Percentiles rank a stretch among this genome's conserved stretches.
These are phyloP conservation scores for Eupithecia abbreviata DNA, from an alignment of 2,888 invertebrate species.

Conservation along the genomic window DNA sequence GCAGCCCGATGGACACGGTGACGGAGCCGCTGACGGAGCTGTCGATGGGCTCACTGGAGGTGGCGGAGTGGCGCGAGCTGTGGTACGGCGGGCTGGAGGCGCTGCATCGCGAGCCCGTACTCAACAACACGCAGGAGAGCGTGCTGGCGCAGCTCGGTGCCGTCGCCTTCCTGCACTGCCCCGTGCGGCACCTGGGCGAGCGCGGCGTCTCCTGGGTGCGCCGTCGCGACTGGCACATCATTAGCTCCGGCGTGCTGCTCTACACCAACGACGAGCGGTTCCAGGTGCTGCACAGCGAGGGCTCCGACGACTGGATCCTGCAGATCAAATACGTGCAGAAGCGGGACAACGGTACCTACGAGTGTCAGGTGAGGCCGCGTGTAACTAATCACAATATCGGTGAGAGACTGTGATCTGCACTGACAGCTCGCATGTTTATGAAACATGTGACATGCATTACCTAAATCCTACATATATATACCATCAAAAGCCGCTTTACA, in stretches of 20 bases:
- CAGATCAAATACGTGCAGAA: constrained; percentile 96
- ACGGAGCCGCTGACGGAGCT: constrained; percentile 43
- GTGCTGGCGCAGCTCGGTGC: constrained; percentile 90
- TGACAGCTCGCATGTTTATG: not conserved
- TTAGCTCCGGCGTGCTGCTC: constrained; percentile 94
- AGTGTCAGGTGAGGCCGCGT: constrained; percentile 88
- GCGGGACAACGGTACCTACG: constrained; percentile 95
- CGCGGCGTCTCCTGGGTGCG: constrained; percentile 94
- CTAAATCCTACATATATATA: too few species aligned
- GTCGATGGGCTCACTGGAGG: constrained; percentile 50
- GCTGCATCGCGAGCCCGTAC: constrained; percentile 74
- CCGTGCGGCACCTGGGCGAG: constrained; percentile 89
- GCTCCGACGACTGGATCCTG: constrained; percentile 95
- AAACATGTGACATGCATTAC: too few species aligned
- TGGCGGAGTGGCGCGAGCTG: constrained; percentile 85
- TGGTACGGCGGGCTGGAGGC: constrained; percentile 83
- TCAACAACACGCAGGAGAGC: constrained; percentile 90
- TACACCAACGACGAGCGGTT: constrained; percentile 96
- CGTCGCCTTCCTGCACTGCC: constrained; percentile 91
- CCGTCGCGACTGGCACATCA: constrained; percentile 95
- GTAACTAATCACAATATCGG: not conserved
- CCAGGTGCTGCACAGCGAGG: constrained; percentile 91
- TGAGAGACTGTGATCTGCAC: not conserved
- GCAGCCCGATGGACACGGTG: constrained; percentile 32
- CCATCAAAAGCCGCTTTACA: not conserved